phyloP scores from a whole-genome alignment of 1,140 invertebrate genomes.

The Pogonomyrmex californicus region DNA sequence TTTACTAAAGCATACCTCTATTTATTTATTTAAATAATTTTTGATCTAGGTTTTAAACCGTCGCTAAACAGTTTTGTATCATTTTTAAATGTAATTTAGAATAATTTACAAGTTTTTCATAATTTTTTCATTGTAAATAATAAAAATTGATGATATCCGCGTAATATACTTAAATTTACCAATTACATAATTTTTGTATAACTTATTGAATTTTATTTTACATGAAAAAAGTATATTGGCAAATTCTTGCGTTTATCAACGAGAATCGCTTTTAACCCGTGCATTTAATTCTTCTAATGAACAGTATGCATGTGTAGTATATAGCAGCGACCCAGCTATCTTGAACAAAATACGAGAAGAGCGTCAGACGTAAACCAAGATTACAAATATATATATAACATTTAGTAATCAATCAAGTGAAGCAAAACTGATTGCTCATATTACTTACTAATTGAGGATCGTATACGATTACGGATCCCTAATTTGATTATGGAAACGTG shows the following conservation, averaged over 20 bases:
- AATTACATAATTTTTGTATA: constrained; percentile 16
- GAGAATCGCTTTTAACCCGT: background rate
- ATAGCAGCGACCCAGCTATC: background rate
- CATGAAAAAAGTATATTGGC: background rate
- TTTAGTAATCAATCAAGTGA: background rate
- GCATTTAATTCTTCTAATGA: background rate
- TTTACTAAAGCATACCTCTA: too few species aligned
- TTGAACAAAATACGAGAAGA: background rate
- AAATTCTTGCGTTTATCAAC: background rate
- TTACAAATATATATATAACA: background rate
- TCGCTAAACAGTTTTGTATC: too few species aligned
- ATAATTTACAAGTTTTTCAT: too few species aligned
- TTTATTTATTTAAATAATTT: too few species aligned
- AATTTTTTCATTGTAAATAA: too few species aligned
- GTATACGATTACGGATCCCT: background rate
- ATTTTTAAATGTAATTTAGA: too few species aligned
- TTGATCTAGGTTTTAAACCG: too few species aligned
- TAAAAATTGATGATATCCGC: too few species aligned
- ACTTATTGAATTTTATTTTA: constrained; percentile 6
- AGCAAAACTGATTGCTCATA: background rate
- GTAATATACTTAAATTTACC: background rate
- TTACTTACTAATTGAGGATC: background rate
- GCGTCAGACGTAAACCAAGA: background rate
- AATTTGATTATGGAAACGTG: background rate
- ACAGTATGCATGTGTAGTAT: too few species aligned